These are phyloP conservation scores for Phoeniculus purpureus DNA, from an alignment of 2,797 vertebrate genomes.

Conservation along the genomic window DNA sequence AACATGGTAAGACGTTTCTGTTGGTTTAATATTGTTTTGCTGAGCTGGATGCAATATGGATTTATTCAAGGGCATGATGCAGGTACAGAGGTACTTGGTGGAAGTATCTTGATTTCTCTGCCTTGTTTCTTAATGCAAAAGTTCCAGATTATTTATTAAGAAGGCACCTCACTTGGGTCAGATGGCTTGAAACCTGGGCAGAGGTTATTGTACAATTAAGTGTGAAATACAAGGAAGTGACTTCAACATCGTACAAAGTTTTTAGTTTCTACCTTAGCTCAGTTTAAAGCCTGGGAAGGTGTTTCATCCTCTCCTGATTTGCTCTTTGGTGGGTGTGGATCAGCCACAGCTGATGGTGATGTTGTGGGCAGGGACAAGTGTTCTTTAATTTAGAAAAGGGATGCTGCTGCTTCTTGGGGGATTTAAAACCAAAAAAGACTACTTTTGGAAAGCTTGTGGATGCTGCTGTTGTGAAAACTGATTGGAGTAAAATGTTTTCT, in stretches of 20 bases:
- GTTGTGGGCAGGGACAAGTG: neutral
- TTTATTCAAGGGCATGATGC: neutral
- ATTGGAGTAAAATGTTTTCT: neutral
- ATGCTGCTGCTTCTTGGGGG: neutral
- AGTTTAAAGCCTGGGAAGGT: neutral
- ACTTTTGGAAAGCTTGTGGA: neutral
- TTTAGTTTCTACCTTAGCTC: neutral
- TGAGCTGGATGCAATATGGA: accelerated
- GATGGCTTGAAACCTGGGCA: neutral
- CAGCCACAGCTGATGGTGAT: neutral
- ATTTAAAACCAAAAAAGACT: neutral
- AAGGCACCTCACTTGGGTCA: neutral
- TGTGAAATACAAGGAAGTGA: neutral
- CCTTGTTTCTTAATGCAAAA: neutral
- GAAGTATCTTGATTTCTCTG: neutral
- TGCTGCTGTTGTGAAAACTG: neutral
- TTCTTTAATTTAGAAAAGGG: neutral
- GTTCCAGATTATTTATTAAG: neutral
- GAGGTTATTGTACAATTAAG: neutral
- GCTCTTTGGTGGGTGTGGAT: neutral
- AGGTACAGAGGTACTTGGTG: neutral
- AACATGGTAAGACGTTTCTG: slow-evolving; percentile 87
- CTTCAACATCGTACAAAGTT: neutral
- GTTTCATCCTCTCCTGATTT: neutral
- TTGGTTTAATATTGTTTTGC: neutral